Evolutionary conservation across 2,113 vertebrate species (phyloP).

Genomic region (Lichenostomus cassidix): DNA sequence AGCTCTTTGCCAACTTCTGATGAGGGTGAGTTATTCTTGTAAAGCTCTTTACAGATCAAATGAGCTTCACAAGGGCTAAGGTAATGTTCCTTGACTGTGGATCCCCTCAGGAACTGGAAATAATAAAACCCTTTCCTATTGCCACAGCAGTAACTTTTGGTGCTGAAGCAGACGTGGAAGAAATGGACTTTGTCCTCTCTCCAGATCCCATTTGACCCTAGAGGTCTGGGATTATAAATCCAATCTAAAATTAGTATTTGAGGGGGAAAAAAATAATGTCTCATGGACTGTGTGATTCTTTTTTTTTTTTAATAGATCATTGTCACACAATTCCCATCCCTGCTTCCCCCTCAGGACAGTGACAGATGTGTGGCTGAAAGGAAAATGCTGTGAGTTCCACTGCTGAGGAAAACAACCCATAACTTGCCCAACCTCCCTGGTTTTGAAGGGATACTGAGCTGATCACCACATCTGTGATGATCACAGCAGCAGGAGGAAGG

Average conservation of each 20-base stretch:
- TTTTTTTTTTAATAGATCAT: background rate
- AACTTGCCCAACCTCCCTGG: background rate
- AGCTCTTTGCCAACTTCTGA: background rate
- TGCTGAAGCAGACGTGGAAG: background rate
- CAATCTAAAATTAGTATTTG: background rate
- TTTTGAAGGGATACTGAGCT: background rate
- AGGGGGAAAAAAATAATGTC: background rate
- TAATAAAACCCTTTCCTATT: background rate
- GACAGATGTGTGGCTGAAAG: background rate
- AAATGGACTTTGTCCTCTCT: background rate
- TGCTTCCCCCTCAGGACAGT: rapidly evolving
- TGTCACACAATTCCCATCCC: rapidly evolving
- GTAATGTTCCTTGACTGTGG: background rate
- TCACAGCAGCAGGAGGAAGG: background rate
- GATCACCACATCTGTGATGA: background rate
- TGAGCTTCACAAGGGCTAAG: background rate
- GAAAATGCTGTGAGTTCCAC: background rate
- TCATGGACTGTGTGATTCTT: background rate
- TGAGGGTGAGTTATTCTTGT: background rate
- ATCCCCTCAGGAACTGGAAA: background rate
- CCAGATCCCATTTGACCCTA: background rate
- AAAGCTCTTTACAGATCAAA: background rate
- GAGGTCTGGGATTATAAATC: background rate
- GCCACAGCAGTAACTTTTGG: background rate
- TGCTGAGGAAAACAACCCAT: background rate